Conservation (phyloP, 2,113 vertebrate genomes). For the Larimichthys crocea region DNA sequence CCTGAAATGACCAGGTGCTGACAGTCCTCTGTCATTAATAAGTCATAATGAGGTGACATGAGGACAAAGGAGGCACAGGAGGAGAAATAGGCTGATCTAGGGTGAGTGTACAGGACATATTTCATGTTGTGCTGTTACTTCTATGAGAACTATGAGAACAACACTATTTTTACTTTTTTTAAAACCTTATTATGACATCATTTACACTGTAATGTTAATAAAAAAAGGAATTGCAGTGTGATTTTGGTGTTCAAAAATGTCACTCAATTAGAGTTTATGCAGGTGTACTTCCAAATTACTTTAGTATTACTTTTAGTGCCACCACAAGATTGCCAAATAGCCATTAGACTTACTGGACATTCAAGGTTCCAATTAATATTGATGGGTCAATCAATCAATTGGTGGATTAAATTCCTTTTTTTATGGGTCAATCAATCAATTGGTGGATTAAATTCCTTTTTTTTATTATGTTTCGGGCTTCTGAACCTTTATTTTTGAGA, state of each 20-base stretch:
- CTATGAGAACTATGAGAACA: not conserved
- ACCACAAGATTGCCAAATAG: too few species aligned
- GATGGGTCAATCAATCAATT: too few species aligned
- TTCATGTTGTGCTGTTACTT: not conserved
- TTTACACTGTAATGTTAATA: not conserved
- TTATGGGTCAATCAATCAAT: too few species aligned
- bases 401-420: too few species aligned
- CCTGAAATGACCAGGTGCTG: constrained; percentile 59
- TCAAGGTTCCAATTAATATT: too few species aligned
- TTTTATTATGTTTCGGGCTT: too few species aligned
- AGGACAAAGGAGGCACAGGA: constrained; percentile 8
- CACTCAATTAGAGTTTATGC: not conserved
- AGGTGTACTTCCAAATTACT: too few species aligned
- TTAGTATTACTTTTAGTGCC: too few species aligned
- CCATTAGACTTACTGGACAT: too few species aligned
- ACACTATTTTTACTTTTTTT: not conserved
- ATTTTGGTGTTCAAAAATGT: not conserved
- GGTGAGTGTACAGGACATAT: not conserved
- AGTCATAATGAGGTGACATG: constrained; percentile 37
- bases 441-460: too few species aligned
- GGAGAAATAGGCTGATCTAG: not conserved
- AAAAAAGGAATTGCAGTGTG: not conserved
- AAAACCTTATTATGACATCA: not conserved
- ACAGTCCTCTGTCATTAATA: constrained; percentile 49
- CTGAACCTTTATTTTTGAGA: too few species aligned